Percentiles rank a stretch among this genome's conserved stretches.
Evolutionary conservation across 2,113 vertebrate genomes (phyloP).

Genomic region (Serilophus lunatus): DNA sequence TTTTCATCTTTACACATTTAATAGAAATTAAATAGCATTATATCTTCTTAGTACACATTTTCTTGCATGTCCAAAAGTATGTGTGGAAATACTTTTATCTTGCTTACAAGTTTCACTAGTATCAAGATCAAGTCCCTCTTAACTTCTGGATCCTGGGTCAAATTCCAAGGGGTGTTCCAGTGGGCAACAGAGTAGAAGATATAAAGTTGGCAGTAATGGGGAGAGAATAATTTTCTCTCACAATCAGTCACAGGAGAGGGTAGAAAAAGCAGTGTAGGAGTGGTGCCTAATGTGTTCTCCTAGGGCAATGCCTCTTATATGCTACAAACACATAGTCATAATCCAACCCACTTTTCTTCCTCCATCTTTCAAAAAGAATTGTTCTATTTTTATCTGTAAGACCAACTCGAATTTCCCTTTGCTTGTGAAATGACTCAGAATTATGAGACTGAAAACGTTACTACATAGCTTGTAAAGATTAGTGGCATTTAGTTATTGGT

Average conservation of each 20-base stretch:
- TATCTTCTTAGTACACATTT: not conserved
- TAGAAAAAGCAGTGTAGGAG: not conserved
- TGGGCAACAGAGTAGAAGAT: not conserved
- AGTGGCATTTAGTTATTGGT: not conserved
- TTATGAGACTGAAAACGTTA: not conserved
- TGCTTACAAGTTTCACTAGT: not conserved
- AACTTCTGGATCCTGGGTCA: not conserved
- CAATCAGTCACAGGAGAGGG: not conserved
- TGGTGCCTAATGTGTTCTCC: not conserved
- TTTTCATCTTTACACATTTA: slow-evolving; percentile 27
- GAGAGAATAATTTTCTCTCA: not conserved
- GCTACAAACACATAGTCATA: not conserved
- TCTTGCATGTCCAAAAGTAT: not conserved
- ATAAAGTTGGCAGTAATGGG: not conserved
- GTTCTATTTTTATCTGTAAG: not conserved
- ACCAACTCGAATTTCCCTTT: not conserved
- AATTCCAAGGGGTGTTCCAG: slow-evolving; percentile 12
- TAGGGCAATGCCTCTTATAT: not conserved
- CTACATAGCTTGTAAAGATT: not conserved
- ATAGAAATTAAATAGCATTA: not conserved
- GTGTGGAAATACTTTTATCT: not conserved
- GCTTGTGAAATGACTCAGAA: not conserved
- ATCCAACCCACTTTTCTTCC: not conserved
- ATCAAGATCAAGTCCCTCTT: not conserved
- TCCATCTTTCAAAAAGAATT: not conserved